These are phyloP conservation scores for Papilio demoleus DNA, from an alignment of 2,888 invertebrate species.

Conservation along the genomic window DNA sequence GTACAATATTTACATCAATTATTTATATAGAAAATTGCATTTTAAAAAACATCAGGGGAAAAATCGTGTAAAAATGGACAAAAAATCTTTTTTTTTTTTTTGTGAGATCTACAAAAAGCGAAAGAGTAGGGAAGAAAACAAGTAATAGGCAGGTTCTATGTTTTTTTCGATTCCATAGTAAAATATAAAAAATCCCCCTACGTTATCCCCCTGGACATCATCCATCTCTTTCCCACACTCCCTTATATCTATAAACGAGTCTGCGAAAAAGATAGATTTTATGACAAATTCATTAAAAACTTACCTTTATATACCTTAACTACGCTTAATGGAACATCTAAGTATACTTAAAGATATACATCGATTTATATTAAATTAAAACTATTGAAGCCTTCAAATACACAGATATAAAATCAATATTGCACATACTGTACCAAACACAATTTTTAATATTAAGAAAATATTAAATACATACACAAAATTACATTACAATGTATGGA, in stretches of 20 bases:
- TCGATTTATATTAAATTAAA: conserved; percentile 59
- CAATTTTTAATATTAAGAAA: no score
- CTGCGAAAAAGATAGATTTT: conserved; percentile 61
- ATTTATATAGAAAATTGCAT: conserved; percentile 73
- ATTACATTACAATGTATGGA: no score
- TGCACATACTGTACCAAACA: conserved; percentile 29
- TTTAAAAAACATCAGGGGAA: conserved; percentile 66
- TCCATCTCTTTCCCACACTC: conserved; percentile 58
- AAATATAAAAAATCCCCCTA: conserved; percentile 79
- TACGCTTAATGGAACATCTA: conserved; percentile 78
- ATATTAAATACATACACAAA: no score
- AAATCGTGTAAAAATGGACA: conserved; percentile 43
- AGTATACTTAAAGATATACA: conserved; percentile 78
- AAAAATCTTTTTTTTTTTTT: conserved; percentile 34
- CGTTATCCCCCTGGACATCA: conserved; percentile 75
- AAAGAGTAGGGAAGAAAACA: conserved; percentile 62
- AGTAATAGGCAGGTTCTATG: conserved; percentile 71
- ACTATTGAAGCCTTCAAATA: conserved; percentile 44
- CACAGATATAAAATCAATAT: conserved; percentile 38
- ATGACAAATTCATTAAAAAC: conserved; percentile 77
- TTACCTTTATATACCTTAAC: conserved; percentile 72
- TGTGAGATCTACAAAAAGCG: conserved; percentile 70
- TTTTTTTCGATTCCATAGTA: conserved; percentile 80
- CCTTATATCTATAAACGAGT: conserved; percentile 44
- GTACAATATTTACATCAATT: conserved; percentile 82